Evolutionary conservation across 37 sponge, comb jelly and placozoan species (phyloP).

Genomic region (Ephydatia muelleri): DNA sequence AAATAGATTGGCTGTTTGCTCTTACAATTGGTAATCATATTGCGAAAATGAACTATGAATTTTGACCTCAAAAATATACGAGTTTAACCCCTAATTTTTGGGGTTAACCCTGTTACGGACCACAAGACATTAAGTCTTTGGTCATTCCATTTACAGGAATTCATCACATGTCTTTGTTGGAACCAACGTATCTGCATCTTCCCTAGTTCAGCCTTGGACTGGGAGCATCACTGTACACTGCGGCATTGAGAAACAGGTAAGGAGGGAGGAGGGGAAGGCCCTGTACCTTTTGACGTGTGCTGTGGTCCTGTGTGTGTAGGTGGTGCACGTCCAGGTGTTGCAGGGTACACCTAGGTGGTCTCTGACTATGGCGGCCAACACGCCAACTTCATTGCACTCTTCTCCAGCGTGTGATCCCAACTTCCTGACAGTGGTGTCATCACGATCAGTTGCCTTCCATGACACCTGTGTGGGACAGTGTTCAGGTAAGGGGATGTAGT

Average conservation of each 20-base stretch:
- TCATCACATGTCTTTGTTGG: background rate
- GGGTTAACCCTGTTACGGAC: too few relatives aligned
- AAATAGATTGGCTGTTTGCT: too few relatives aligned
- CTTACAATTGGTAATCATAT: too few relatives aligned
- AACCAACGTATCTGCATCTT: background rate
- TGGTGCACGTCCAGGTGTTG: conserved; percentile 12
- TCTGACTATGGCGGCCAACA: background rate
- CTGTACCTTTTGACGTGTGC: background rate
- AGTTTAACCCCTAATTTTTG: too few relatives aligned
- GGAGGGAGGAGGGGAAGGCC: background rate
- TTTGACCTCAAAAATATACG: too few relatives aligned
- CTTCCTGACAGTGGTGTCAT: conserved; percentile 2
- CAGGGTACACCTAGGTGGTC: background rate
- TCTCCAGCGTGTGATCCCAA: background rate
- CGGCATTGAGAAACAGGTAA: conserved; percentile 5
- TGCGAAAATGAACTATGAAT: too few relatives aligned
- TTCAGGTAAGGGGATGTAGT: conserved; percentile 1
- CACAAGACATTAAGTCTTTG: too few relatives aligned
- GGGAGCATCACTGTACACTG: conserved; percentile 19
- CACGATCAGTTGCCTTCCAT: conserved; percentile 9
- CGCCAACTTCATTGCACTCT: background rate
- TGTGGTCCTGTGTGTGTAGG: background rate
- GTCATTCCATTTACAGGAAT: background rate
- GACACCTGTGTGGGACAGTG: conserved; percentile 7
- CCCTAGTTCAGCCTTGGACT: background rate